Base-by-base conservation (phyloP, 1,140 invertebrate species). In the Triops longicaudatus region DNA sequence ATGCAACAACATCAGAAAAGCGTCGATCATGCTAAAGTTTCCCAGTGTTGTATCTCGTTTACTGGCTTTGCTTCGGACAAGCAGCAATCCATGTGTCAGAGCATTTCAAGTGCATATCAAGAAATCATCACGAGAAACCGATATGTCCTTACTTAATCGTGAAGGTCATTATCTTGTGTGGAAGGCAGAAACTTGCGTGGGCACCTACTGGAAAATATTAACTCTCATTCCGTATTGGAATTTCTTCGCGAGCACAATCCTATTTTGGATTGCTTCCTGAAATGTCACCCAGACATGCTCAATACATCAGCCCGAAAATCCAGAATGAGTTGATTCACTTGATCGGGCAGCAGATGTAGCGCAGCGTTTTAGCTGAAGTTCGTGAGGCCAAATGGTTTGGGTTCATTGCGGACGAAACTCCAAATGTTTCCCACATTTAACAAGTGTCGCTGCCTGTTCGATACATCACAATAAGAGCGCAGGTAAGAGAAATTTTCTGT, bases 301-400 rank as follows among this genome's bases (percentile, higher is more conserved):
- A 50, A 50, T 50, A 50, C 44, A 50, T 50, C 44, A 50, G 44
- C 44, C 44, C 44, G 44, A 50, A 50, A 50, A 50, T 50, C 44
- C 44, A 50, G 44, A 50, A 50, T 50, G 44, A 50, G n/a, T 50
- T 50, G 6, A 50, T 50, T 12, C 44, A 50, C 12, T 50, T 50
- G 44, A 50, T 50, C 12, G 44, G 44, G 44, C 44, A 50, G 44
- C 44, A 50, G 44, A 50, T 50, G 4, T 12, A 50, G 44, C 44
- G 44, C 44, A 50, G 11, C 44, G 12, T 50, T 6, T 50, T 50
- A 50, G 44, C 44, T 50, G 44, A 50, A 22, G 44, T 50, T 50
- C 44, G 44, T 50, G 44, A 50, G 44, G 44, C 44, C 44, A 50
- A 50, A 50, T 50, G 44, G 44, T 50, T 50, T 50, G 44, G 44